Conservation (phyloP, 1,140 invertebrate species). For the Euura saliciscinereae region DNA sequence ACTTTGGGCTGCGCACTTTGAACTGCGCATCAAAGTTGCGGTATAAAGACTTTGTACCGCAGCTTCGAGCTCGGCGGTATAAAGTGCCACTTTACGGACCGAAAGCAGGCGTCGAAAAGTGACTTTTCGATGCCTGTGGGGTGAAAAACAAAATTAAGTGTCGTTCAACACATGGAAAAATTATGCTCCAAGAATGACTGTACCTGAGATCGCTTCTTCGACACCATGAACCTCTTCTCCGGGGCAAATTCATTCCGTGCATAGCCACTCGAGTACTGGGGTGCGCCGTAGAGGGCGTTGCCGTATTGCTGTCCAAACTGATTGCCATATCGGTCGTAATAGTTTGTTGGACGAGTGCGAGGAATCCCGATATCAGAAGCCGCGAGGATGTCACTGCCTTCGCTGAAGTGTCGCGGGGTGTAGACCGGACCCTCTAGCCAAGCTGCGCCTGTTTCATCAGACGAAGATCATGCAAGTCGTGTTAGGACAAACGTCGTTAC, state of each 20-base stretch:
- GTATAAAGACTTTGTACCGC: too few relatives aligned
- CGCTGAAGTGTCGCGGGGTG: constrained; percentile 30
- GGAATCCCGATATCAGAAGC: constrained; percentile 44
- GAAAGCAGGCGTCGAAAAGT: too few relatives aligned
- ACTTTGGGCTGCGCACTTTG: too few relatives aligned
- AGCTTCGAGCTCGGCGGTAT: too few relatives aligned
- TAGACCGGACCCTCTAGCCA: constrained; percentile 43
- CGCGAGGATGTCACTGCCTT: constrained; percentile 29
- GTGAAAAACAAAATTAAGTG: too few relatives aligned
- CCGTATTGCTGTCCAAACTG: constrained; percentile 39
- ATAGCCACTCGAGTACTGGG: constrained; percentile 40
- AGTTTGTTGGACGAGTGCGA: constrained; percentile 41
- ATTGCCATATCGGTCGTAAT: constrained; percentile 44
- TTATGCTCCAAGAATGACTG: not conserved
- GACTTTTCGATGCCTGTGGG: too few relatives aligned
- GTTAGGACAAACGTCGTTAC: too few relatives aligned
- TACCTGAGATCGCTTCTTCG: constrained; percentile 47
- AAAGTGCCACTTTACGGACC: too few relatives aligned
- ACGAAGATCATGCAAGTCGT: too few relatives aligned
- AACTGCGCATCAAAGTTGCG: too few relatives aligned
- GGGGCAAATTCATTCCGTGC: constrained; percentile 37
- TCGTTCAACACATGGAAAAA: too few relatives aligned
- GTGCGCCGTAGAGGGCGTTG: constrained; percentile 35
- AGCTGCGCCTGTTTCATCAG: constrained; percentile 25
- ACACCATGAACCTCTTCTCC: constrained; percentile 48